A percentile compares a stretch with the other conserved stretches of the same genome.
phyloP scores from a whole-genome alignment of 2,113 vertebrate species.

The Plecotus auritus region DNA sequence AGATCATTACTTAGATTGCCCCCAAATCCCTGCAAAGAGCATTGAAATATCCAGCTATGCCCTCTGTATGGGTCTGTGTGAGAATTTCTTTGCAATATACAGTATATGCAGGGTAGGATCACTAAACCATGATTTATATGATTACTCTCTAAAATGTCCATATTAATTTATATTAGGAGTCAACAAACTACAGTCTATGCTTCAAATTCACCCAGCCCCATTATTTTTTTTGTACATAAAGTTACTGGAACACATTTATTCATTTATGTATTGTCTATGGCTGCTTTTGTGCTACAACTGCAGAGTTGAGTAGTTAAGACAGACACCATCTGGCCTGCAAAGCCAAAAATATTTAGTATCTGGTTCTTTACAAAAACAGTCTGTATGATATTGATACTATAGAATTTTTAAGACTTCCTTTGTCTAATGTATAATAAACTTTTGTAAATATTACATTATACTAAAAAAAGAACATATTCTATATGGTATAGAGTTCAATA shows the following conservation, averaged over 20 bases:
- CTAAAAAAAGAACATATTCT: background rate
- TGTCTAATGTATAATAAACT: background rate
- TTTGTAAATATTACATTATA: background rate
- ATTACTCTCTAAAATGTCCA: background rate
- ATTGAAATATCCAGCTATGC: background rate
- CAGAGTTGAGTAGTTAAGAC: background rate
- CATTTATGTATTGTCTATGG: background rate
- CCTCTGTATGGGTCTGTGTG: background rate
- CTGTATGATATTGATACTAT: background rate
- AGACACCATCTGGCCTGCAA: background rate
- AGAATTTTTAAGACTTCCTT: slow-evolving; percentile 7
- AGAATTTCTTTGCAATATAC: background rate
- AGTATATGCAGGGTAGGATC: background rate
- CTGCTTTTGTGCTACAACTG: background rate
- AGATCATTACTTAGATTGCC: background rate
- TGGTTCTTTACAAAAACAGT: slow-evolving; percentile 14
- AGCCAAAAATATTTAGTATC: slow-evolving; percentile 30
- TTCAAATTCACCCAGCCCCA: background rate
- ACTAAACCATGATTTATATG: background rate
- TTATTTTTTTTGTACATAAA: background rate
- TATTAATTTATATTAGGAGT: background rate
- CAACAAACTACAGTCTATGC: background rate
- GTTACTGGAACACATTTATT: background rate
- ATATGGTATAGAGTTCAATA: background rate
- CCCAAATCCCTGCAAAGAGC: background rate